phyloP scores from a whole-genome alignment of 2,888 invertebrate species.

The Archaeoteleia sp. region DNA sequence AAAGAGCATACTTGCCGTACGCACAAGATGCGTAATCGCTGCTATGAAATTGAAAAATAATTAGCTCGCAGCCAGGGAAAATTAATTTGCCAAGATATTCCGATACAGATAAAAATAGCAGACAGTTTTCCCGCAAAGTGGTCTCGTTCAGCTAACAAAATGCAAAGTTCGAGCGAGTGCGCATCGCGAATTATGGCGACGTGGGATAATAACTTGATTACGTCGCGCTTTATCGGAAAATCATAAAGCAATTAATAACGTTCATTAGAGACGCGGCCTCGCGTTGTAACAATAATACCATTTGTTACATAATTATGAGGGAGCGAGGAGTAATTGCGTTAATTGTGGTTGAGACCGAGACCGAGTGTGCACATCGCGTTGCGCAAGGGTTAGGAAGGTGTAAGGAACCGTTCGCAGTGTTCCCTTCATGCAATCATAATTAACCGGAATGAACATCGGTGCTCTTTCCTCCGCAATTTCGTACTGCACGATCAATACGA shows the following conservation, averaged over 20 bases:
- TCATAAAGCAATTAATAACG: slow-evolving; percentile 74
- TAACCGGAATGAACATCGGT: slow-evolving; percentile 17
- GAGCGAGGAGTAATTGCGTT: slow-evolving; percentile 70
- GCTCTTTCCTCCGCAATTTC: slow-evolving; percentile 40
- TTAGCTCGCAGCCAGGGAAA: slow-evolving; percentile 24
- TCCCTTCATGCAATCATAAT: slow-evolving; percentile 37
- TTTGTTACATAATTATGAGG: slow-evolving; percentile 72
- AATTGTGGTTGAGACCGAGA: slow-evolving; percentile 65
- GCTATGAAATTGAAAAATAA: slow-evolving; percentile 40
- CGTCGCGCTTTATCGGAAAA: slow-evolving; percentile 71
- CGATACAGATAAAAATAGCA: slow-evolving; percentile 23
- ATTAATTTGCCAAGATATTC: slow-evolving; percentile 22
- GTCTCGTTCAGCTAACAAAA: slow-evolving; percentile 10
- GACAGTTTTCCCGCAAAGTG: slow-evolving; percentile 35
- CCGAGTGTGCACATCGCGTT: slow-evolving; percentile 57
- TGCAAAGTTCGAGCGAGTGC: slow-evolving; percentile 5
- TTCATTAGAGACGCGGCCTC: slow-evolving; percentile 67
- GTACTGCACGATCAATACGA: slow-evolving; percentile 11
- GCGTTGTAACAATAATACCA: slow-evolving; percentile 68
- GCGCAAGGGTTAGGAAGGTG: slow-evolving; percentile 63
- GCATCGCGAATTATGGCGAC: slow-evolving; percentile 53
- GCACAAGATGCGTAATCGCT: slow-evolving; percentile 13
- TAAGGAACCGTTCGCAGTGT: slow-evolving; percentile 57
- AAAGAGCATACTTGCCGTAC: slow-evolving; percentile 11
- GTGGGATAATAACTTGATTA: slow-evolving; percentile 71